A percentile compares a stretch with the other conserved stretches of the same genome.
Conservation (phyloP, 2,113 vertebrate species). For the Vimba vimba region DNA sequence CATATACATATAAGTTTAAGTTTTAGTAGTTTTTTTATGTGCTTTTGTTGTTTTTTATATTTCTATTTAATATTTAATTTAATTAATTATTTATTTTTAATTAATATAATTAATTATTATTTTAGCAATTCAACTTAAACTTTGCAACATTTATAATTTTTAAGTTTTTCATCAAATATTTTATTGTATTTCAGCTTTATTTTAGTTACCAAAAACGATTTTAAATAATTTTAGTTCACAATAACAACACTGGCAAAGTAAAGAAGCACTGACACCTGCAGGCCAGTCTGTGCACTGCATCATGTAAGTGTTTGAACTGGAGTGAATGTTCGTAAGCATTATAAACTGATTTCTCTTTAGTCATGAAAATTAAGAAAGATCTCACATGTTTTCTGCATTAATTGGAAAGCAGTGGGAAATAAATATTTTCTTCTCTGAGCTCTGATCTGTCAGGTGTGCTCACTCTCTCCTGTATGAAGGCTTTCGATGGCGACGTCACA, state of each 20-base stretch:
- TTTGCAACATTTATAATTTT: neutral
- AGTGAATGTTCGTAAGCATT: neutral
- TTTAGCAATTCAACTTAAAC: neutral
- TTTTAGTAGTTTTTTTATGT: neutral
- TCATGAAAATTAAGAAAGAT: neutral
- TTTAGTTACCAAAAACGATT: no score
- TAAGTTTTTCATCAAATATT: neutral
- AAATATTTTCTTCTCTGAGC: neutral
- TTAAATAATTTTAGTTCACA: neutral
- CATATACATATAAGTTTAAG: neutral
- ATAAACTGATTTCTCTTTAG: neutral
- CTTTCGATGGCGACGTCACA: constrained; percentile 75
- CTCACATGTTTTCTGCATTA: neutral
- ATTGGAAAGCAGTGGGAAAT: no score
- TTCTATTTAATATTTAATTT: neutral
- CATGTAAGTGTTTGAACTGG: neutral
- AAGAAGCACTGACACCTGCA: constrained; percentile 47
- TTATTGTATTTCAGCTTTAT: no score
- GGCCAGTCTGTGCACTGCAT: constrained; percentile 17
- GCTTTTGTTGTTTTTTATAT: neutral
- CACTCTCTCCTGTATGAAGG: constrained; percentile 86
- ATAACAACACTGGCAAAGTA: neutral
- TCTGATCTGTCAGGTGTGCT: constrained; percentile 61
- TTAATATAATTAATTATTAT: neutral
- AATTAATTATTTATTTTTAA: neutral